Percentiles rank a stretch among this genome's conserved stretches.
phyloP scores from a whole-genome alignment of 2,113 vertebrate species.

The Spheniscus mendiculus region DNA sequence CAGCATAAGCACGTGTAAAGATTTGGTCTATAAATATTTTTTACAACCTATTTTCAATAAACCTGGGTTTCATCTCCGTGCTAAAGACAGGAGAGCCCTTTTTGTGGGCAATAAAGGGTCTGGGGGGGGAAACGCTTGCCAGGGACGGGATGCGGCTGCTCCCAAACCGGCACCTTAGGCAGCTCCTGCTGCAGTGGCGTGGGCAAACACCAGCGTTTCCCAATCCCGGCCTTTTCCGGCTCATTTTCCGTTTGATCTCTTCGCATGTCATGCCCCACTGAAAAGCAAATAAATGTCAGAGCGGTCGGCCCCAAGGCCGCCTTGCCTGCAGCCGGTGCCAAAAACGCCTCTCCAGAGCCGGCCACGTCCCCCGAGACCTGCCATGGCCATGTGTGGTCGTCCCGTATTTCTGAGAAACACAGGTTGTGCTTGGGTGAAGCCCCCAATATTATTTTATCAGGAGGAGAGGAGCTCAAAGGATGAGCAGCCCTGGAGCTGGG shows the following conservation, averaged over 20 bases:
- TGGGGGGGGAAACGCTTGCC: not conserved
- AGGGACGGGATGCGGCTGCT: not conserved
- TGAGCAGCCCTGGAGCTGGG: not conserved
- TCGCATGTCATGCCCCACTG: not conserved
- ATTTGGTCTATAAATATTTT: not conserved
- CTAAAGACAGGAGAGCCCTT: not conserved
- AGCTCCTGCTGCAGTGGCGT: fast-evolving
- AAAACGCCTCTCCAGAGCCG: not conserved
- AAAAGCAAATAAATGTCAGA: conserved; percentile 18
- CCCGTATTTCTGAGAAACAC: not conserved
- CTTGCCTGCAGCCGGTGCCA: not conserved
- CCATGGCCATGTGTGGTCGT: fast-evolving
- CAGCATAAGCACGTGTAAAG: fast-evolving
- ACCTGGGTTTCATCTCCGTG: not conserved
- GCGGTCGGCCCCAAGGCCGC: not conserved
- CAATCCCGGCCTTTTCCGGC: not conserved
- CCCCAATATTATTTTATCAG: not conserved
- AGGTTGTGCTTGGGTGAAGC: not conserved
- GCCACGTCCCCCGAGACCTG: fast-evolving
- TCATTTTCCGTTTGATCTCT: not conserved
- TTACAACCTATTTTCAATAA: not conserved
- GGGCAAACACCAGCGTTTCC: not conserved
- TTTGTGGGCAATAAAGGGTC: not conserved
- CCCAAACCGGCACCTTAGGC: not conserved
- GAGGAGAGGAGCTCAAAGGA: not conserved